These are phyloP conservation scores for Antheraea assamensis DNA, from an alignment of 2,888 invertebrate genomes.

Conservation along the genomic window DNA sequence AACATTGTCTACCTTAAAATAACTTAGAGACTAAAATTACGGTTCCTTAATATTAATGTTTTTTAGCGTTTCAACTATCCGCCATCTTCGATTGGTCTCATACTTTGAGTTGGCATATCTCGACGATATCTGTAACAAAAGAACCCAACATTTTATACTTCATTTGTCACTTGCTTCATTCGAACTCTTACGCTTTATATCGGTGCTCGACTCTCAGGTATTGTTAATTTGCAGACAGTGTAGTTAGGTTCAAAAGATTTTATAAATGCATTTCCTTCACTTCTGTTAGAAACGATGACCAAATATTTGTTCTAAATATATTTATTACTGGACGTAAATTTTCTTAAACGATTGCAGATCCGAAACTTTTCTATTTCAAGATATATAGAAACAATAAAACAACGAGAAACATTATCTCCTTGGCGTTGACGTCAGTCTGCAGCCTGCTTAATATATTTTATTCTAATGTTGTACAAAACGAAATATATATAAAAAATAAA, in stretches of 20 bases:
- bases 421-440: conserved; percentile 58
- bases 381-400: conserved; percentile 41
- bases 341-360: background rate
- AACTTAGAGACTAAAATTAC: conserved; percentile 74
- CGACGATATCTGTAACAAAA: conserved; percentile 64
- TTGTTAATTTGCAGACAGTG: background rate
- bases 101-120: conserved; percentile 49
- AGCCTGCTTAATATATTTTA: conserved; percentile 37
- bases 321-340: background rate
- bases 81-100: conserved; percentile 66
- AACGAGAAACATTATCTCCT: conserved; percentile 33
- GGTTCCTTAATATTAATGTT: conserved; percentile 69
- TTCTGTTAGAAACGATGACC: background rate
- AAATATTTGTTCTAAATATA: background rate
- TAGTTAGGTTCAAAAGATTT: background rate
- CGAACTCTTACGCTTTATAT: background rate
- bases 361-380: conserved; percentile 36
- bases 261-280: background rate
- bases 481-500: conserved; percentile 32
- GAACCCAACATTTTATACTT: background rate
- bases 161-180: background rate
- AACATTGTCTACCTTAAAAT: conserved; percentile 60
- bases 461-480: conserved; percentile 34
- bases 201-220: background rate
- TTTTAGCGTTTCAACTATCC: conserved; percentile 55